A percentile compares a stretch with the other conserved stretches of the same genome.
These are phyloP conservation scores for Leucozona laternaria DNA, from an alignment of 2,888 invertebrate genomes.

Conservation along the genomic window DNA sequence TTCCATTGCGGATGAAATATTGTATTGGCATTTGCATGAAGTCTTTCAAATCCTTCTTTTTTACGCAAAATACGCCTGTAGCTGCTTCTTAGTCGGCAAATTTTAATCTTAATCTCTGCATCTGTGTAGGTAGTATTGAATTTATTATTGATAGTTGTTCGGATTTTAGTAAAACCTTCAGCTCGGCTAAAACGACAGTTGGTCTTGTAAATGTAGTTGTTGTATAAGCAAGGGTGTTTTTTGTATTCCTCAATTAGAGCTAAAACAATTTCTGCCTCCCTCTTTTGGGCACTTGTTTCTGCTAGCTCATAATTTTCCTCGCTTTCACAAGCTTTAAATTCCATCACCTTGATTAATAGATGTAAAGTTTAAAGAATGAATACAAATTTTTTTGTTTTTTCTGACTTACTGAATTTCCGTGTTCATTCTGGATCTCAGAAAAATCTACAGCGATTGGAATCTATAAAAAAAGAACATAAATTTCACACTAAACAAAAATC, in stretches of 20 bases:
- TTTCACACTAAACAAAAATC: no score
- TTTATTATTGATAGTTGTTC: constrained; percentile 39
- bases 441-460: not conserved
- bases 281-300: not conserved
- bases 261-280: not conserved
- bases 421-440: not conserved
- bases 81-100: constrained; percentile 42
- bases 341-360: not conserved
- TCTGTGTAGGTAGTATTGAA: constrained; percentile 26
- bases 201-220: constrained; percentile 36
- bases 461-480: not conserved
- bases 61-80: constrained; percentile 43
- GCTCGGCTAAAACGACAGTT: constrained; percentile 37
- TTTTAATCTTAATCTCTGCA: constrained; percentile 33
- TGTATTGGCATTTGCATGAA: constrained; percentile 43
- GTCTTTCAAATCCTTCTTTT: constrained; percentile 53
- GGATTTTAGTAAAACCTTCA: constrained; percentile 34
- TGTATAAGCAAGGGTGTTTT: constrained; percentile 36
- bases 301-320: not conserved
- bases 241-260: constrained; percentile 28
- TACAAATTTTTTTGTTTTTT: not conserved
- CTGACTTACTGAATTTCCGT: not conserved
- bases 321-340: not conserved
- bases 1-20: constrained; percentile 54
- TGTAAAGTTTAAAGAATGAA: not conserved